Conservation (phyloP, 2,113 vertebrate genomes). For the Sialia sialis region DNA sequence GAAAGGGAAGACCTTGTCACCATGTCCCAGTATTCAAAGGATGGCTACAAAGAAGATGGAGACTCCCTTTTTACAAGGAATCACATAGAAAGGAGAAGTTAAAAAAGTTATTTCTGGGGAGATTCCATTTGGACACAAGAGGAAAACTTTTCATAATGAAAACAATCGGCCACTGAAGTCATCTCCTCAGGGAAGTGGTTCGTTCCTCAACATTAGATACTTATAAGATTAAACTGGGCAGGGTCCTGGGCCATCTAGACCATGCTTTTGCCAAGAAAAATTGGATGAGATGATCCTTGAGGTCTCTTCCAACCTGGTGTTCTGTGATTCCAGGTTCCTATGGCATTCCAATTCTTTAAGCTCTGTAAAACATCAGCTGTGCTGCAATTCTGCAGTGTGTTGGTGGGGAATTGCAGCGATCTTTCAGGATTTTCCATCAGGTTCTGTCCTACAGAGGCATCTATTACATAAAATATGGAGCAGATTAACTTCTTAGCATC, state of each 20-base stretch:
- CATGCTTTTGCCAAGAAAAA: background rate
- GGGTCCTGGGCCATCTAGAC: background rate
- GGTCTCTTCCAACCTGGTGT: background rate
- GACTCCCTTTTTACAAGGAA: background rate
- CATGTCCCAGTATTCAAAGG: background rate
- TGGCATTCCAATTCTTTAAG: background rate
- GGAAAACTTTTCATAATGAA: background rate
- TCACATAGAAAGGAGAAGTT: background rate
- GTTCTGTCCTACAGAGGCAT: background rate
- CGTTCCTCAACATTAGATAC: background rate
- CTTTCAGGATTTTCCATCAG: background rate
- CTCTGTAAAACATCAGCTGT: background rate
- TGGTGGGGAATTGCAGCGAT: background rate
- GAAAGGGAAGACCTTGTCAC: background rate
- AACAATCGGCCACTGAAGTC: background rate
- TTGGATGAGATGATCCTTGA: background rate
- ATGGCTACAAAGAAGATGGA: background rate
- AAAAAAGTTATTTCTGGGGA: background rate
- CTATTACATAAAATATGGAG: background rate
- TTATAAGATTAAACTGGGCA: background rate
- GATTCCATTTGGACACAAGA: accelerated
- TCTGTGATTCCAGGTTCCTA: background rate
- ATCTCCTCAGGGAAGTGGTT: background rate
- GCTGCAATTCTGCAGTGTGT: background rate
- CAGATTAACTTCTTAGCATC: background rate